phyloP scores from a whole-genome alignment of 1,140 invertebrate species.

The Triops longicaudatus region DNA sequence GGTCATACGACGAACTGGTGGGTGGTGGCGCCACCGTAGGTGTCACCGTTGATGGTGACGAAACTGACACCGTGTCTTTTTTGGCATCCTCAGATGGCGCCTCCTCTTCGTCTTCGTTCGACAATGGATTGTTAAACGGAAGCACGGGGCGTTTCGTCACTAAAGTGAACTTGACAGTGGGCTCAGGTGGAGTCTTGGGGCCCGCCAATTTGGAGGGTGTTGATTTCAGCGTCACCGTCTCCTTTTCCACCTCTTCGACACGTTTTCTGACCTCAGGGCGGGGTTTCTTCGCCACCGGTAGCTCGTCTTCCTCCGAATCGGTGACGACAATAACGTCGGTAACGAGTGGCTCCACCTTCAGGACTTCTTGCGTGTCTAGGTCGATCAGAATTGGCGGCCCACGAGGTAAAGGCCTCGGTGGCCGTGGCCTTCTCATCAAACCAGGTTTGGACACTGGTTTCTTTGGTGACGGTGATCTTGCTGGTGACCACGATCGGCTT shows the following conservation, averaged over 20 bases:
- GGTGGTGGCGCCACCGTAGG: no score
- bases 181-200: slow-evolving; percentile 65
- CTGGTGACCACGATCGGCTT: neutral
- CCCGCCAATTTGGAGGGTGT: slow-evolving; percentile 37
- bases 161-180: slow-evolving; percentile 56
- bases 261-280: neutral
- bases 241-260: slow-evolving; percentile 18
- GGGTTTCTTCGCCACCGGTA: neutral
- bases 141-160: slow-evolving; percentile 49
- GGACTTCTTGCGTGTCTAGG: slow-evolving; percentile 49
- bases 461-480: neutral
- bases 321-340: slow-evolving; percentile 69
- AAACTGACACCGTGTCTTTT: neutral
- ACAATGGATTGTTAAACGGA: slow-evolving; percentile 47
- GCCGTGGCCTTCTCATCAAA: slow-evolving; percentile 19
- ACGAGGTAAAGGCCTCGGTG: neutral
- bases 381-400: slow-evolving; percentile 71
- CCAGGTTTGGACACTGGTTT: neutral
- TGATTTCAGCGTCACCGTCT: neutral
- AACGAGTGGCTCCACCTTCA: slow-evolving; percentile 53
- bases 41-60: neutral
- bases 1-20: slow-evolving; percentile 18
- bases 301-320: slow-evolving; percentile 58
- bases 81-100: slow-evolving; percentile 20
- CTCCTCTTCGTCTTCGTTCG: slow-evolving; percentile 42